Evolutionary conservation across 2,888 invertebrate genomes (phyloP).

Genomic region (Vanessa cardui): DNA sequence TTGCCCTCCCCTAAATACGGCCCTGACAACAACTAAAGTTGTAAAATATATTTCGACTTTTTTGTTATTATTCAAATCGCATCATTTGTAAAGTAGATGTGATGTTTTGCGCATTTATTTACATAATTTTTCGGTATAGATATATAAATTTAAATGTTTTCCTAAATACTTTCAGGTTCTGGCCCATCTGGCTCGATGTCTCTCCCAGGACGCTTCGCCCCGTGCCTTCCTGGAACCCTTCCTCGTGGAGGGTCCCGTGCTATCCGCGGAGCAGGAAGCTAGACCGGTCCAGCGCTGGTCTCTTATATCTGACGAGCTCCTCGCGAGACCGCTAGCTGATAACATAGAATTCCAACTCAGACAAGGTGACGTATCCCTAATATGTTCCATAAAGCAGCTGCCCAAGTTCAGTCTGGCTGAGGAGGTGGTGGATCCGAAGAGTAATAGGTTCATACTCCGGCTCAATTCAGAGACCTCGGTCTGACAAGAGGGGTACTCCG

Average conservation of each 20-base stretch:
- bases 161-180: conserved; percentile 79
- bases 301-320: conserved; percentile 94
- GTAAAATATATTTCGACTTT: too few species aligned
- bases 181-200: conserved; percentile 93
- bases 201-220: conserved; percentile 96
- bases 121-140: too few species aligned
- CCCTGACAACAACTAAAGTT: too few species aligned
- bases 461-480: conserved; percentile 98
- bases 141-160: too few species aligned
- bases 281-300: conserved; percentile 97
- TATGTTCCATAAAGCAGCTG: conserved; percentile 92
- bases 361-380: conserved; percentile 95
- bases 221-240: conserved; percentile 97
- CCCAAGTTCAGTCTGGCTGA: conserved; percentile 98
- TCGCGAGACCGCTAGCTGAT: conserved; percentile 92
- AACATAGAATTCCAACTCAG: conserved; percentile 95
- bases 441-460: conserved; percentile 96
- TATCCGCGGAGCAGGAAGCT: conserved; percentile 92
- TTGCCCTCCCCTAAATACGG: too few species aligned
- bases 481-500: conserved; percentile 83
- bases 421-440: conserved; percentile 97
- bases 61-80: too few species aligned
- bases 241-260: conserved; percentile 91
- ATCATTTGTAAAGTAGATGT: too few species aligned
- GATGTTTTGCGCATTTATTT: too few species aligned